phyloP scores from a whole-genome alignment of 2,888 invertebrate species.

The Lysandra coridon region DNA sequence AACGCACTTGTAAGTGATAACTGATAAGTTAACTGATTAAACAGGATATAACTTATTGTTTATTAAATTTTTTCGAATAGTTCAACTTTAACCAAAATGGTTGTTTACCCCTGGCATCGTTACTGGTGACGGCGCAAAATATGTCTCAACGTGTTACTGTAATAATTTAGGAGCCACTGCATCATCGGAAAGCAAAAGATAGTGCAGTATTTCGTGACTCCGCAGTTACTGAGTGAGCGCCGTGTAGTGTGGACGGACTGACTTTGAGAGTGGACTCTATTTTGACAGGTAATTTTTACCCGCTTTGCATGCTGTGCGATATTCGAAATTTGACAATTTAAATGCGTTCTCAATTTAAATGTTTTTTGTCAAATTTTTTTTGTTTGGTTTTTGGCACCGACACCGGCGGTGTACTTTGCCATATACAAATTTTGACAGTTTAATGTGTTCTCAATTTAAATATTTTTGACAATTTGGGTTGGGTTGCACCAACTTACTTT shows the following conservation, averaged over 20 bases:
- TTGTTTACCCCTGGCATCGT: conserved; percentile 24
- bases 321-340: neutral
- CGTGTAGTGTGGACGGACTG: conserved; percentile 44
- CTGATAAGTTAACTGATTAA: too few relatives aligned
- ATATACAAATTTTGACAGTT: too few relatives aligned
- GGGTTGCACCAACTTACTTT: too few relatives aligned
- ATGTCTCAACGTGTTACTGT: conserved; percentile 40
- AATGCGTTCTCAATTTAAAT: neutral
- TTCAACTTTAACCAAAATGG: neutral
- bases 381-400: neutral
- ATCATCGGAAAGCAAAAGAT: conserved; percentile 40
- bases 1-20: too few relatives aligned
- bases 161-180: conserved; percentile 36
- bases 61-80: too few relatives aligned
- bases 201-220: conserved; percentile 36
- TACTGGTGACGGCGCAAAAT: conserved; percentile 21
- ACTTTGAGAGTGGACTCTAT: conserved; percentile 3
- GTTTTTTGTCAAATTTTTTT: neutral
- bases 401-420: too few relatives aligned
- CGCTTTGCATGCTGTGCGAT: conserved; percentile 19
- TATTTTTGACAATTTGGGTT: too few relatives aligned
- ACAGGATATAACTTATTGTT: too few relatives aligned
- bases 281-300: conserved; percentile 34
- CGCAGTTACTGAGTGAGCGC: conserved; percentile 50
- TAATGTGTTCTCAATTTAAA: too few relatives aligned